A percentile compares a stretch with the other conserved stretches of the same genome.
These are phyloP conservation scores for Augiades crinisus DNA, from an alignment of 2,888 invertebrate species.

Conservation along the genomic window DNA sequence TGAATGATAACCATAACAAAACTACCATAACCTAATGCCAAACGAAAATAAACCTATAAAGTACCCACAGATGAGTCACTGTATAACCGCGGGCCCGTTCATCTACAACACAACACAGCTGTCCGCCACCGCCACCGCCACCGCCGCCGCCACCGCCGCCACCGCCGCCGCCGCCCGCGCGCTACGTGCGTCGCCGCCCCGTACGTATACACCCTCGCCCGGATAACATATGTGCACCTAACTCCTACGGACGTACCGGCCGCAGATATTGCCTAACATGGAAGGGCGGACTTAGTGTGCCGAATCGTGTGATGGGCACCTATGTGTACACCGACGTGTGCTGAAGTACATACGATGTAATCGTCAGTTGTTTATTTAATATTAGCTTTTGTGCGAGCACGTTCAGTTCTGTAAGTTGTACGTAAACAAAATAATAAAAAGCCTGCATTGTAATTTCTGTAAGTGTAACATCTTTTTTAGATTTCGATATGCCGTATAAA, in stretches of 20 bases:
- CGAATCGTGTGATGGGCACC: no score
- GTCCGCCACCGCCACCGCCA: conserved; percentile 34
- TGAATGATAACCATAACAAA: no score
- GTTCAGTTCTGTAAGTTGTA: neutral
- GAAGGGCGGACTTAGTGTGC: neutral
- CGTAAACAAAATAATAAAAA: neutral
- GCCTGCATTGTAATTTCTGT: neutral
- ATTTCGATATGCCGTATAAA: neutral
- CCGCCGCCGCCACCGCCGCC: conserved; percentile 26
- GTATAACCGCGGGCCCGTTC: conserved; percentile 73
- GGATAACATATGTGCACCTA: neutral
- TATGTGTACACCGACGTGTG: no score
- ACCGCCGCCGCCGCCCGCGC: conserved; percentile 21
- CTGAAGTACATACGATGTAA: no score
- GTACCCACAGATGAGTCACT: no score
- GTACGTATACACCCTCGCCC: neutral
- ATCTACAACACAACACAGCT: conserved; percentile 83
- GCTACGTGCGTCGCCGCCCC: conserved; percentile 3
- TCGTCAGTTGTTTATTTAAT: no score
- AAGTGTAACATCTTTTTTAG: neutral
- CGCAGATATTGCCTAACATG: neutral
- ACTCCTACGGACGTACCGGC: neutral
- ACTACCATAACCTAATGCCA: no score
- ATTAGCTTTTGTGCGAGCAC: neutral
- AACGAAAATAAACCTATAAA: no score